Base-by-base conservation (phyloP, 2,797 vertebrate genomes). In the Channallabes apus region DNA sequence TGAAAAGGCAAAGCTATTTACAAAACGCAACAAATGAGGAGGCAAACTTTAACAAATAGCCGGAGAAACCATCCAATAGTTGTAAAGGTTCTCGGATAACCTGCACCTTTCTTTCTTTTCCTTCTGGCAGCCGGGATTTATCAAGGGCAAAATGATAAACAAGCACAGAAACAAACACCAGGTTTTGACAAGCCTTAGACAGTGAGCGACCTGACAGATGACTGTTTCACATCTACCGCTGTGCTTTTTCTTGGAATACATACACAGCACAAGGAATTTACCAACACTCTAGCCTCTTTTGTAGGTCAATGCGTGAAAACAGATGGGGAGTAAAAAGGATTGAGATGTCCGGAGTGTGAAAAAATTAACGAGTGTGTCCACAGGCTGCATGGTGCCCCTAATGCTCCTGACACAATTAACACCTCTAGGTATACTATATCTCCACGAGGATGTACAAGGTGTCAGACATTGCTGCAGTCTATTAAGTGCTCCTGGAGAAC, bases 381-480 rank as follows among this genome's bases (percentile, higher is more conserved):
- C 80, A 68, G 85, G 84, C 73, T 62, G 62, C 7, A n/a, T 69
- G 83, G 76, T 80, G 83, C 54, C 72, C 54, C 29, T 35, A 62
- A 82, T 69, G 51, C 29, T n/a, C 15, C 76, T n/a, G 76, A 35
- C 58, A 62, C 59, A 73, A 83, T 78, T 41, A 54, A 78, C 64
- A 78, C 32, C 2, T 68, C 68, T 15, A 32, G 24, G 71, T 11
- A 80, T 61, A 73, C 29, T 18, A 75, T 27, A 65, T 8, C 41
- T 46, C 41, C 41, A 46, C 8, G 41, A 22, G 78, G 61, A 85
- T 35, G 68, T 46, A 22, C 61, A 56, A 69, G 61, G 77, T 86
- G 83, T 80, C 84, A 84, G 69, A 87, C 54, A 80, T 51, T 35
- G 77, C 87, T 82, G 20, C 81, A 82, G 85, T 83, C 88, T 27